These are phyloP conservation scores for Papilio elwesi DNA, from an alignment of 2,888 invertebrate genomes.

Conservation along the genomic window DNA sequence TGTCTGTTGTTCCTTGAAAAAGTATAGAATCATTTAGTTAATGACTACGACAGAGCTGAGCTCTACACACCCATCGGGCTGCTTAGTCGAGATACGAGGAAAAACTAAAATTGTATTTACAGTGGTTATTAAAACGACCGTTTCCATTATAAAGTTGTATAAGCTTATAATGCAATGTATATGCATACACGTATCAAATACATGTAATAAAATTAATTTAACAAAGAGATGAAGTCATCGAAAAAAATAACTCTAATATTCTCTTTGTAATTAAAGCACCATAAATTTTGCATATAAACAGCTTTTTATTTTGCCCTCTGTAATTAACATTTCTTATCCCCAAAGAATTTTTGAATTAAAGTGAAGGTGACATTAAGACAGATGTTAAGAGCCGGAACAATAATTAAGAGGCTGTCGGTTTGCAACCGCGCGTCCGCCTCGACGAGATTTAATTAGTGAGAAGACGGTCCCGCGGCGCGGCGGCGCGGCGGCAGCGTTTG, in stretches of 20 bases:
- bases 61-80: no score
- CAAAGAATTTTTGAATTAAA: slow-evolving; percentile 76
- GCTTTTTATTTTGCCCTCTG: slow-evolving; percentile 40
- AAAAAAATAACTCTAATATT: slow-evolving; percentile 20
- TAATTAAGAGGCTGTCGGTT: slow-evolving; percentile 83
- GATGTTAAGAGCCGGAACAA: slow-evolving; percentile 82
- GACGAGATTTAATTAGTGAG: slow-evolving; percentile 82
- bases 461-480: slow-evolving; percentile 62
- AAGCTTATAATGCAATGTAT: no score
- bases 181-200: no score
- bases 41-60: no score
- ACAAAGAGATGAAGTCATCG: background rate
- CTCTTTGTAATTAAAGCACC: slow-evolving; percentile 30
- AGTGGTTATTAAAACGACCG: no score
- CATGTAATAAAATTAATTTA: no score
- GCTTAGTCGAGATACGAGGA: no score
- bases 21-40: no score
- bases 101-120: no score
- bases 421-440: slow-evolving; percentile 72
- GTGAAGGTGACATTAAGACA: slow-evolving; percentile 80
- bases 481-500: slow-evolving; percentile 53
- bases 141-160: no score
- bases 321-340: slow-evolving; percentile 61
- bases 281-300: slow-evolving; percentile 21
- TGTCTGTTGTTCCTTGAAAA: no score